Base-by-base conservation (phyloP, 2,113 vertebrate species). In the Chiloscyllium plagiosum region DNA sequence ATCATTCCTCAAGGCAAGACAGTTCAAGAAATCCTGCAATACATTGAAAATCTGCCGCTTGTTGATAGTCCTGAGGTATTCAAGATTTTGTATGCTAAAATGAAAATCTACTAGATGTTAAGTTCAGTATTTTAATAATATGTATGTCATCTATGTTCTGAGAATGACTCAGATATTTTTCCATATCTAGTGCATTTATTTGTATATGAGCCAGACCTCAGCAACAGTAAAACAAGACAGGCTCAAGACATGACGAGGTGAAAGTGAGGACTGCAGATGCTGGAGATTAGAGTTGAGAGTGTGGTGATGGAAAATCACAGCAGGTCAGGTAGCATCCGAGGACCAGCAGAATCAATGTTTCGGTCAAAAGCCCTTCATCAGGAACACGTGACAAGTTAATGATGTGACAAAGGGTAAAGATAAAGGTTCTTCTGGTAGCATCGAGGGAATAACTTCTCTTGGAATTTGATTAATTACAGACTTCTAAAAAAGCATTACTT, bases 11-110 rank as follows among this genome's bases (percentile, higher is more conserved):
- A 96, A 96, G 97, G 97, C 95, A 97, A 96, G 96, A 97, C 96
- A 0, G 96, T 98, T n/a, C 98, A 97, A 96, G 98, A 98, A 12
- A 97, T 97, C 96, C 97, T 98, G 86, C 97, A 97, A 96, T 97
- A 98, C 96, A 97, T 98, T n/a, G 98, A 98, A 26, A 96, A 96
- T 1, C 96, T 98, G 96, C 98, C 98, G 1, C 96, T 96, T 52
- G 97, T 97, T 13, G 98, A 98, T 96, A 97, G 98, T 0, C 98
- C 98, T 0, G 98, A 98, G 98, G 98, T 98, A 96, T 97, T 65
- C 94, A 56, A 94, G 56, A 65, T 92, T 52, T 83, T 66, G 29
- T 17, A 17, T 96, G 52, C 33, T n/a, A 66, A 42, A 4, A 52
- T 61, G 29, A 85, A 68, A 29, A 56, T 80, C 70, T 20, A 66